A percentile compares a stretch with the other conserved stretches of the same genome.
Evolutionary conservation across 2,888 invertebrate species (phyloP).

Genomic region (Pyrocoelia pectoralis): DNA sequence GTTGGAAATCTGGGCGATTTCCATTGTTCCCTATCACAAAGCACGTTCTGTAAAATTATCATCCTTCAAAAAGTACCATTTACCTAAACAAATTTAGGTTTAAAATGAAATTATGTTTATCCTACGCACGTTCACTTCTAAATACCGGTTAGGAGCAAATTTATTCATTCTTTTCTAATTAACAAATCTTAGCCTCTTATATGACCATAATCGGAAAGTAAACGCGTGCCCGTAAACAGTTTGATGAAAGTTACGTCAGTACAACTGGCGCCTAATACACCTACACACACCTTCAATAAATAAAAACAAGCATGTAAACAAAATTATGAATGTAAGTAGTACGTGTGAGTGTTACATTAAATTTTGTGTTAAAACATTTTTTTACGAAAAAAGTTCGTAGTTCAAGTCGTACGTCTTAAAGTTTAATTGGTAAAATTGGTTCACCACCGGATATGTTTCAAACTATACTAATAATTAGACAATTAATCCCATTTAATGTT

Average conservation of each 20-base stretch:
- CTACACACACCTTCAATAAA: constrained; percentile 40
- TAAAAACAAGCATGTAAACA: constrained; percentile 44
- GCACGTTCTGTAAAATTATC: too few relatives aligned
- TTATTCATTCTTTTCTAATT: neutral
- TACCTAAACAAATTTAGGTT: too few relatives aligned
- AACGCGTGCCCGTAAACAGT: constrained; percentile 49
- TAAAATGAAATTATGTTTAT: neutral
- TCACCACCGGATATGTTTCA: constrained; percentile 44
- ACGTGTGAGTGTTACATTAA: constrained; percentile 41
- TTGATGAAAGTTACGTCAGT: constrained; percentile 54
- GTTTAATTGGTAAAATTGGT: constrained; percentile 40
- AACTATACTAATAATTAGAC: constrained; percentile 40
- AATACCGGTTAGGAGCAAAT: neutral
- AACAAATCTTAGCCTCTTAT: constrained; percentile 17
- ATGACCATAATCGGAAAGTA: constrained; percentile 18
- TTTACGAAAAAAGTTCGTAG: constrained; percentile 34
- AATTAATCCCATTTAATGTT: constrained; percentile 9
- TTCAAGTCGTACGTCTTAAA: constrained; percentile 15
- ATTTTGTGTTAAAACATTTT: constrained; percentile 36
- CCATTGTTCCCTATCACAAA: too few relatives aligned
- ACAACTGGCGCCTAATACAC: constrained; percentile 52
- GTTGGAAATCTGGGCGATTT: too few relatives aligned
- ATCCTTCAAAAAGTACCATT: too few relatives aligned
- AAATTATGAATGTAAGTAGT: constrained; percentile 42
- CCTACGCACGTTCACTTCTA: neutral